phyloP scores from a whole-genome alignment of 2,888 invertebrate genomes.

The Myopa testacea region DNA sequence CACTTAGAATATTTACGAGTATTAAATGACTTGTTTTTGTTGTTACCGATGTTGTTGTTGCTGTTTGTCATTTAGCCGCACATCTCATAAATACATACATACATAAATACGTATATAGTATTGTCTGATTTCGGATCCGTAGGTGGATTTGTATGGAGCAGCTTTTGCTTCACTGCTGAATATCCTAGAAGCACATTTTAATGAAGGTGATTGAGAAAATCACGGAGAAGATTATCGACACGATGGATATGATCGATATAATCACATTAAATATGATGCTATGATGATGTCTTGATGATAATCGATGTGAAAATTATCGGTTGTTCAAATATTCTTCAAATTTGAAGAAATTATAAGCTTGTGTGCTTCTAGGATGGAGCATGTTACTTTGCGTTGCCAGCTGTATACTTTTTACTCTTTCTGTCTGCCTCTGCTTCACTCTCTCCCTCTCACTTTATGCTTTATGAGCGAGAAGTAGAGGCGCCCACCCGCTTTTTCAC shows the following conservation, averaged over 20 bases:
- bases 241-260: no score
- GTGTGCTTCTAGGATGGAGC: background rate
- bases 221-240: no score
- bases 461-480: background rate
- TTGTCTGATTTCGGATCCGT: background rate
- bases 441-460: background rate
- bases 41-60: constrained; percentile 2
- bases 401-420: background rate
- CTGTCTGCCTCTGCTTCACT: background rate
- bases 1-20: constrained; percentile 65
- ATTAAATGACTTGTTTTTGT: constrained; percentile 58
- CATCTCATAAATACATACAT: background rate
- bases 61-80: background rate
- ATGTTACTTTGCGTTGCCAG: background rate
- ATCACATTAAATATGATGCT: no score
- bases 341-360: background rate
- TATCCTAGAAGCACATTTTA: no score
- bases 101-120: no score
- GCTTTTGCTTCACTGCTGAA: no score
- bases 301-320: no score
- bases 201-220: no score
- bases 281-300: no score
- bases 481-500: background rate
- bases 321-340: no score
- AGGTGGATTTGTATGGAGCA: background rate